Evolutionary conservation across 2,888 invertebrate genomes (phyloP).

Genomic region (Philopedon plagiatum): DNA sequence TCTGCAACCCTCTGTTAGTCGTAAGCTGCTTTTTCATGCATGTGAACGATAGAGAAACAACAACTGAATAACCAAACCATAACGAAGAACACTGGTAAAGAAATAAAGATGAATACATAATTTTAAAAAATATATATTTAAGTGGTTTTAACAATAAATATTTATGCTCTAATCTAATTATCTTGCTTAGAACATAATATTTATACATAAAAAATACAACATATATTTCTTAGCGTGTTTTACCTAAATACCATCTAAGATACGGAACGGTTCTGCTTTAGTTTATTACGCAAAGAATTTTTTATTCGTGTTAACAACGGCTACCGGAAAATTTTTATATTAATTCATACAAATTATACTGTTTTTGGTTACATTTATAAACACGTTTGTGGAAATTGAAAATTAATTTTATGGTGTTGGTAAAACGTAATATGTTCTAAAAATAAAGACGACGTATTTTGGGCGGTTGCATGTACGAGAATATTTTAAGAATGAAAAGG

Average conservation of each 20-base stretch:
- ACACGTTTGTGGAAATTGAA: constrained; percentile 28
- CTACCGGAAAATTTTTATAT: constrained; percentile 32
- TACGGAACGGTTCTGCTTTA: constrained; percentile 31
- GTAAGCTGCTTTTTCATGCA: no score
- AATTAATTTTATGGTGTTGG: constrained; percentile 9
- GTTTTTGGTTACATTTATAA: constrained; percentile 9
- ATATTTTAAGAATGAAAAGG: no score
- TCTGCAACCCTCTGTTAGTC: no score
- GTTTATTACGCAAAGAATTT: constrained; percentile 18
- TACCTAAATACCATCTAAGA: constrained; percentile 27
- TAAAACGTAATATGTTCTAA: constrained; percentile 1
- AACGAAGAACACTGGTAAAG: no score
- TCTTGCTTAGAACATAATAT: no score
- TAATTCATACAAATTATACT: constrained; percentile 22
- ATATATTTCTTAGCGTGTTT: constrained; percentile 38
- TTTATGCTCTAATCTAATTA: no score
- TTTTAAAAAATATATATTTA: no score
- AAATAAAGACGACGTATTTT: not conserved
- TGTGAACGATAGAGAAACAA: no score
- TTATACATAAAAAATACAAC: not conserved
- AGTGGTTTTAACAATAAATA: no score
- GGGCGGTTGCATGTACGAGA: no score
- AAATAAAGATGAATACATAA: no score
- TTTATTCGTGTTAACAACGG: constrained; percentile 38
- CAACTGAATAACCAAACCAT: no score